Conservation (phyloP, 1,140 invertebrate species). For the Drosophila athabasca region DNA sequence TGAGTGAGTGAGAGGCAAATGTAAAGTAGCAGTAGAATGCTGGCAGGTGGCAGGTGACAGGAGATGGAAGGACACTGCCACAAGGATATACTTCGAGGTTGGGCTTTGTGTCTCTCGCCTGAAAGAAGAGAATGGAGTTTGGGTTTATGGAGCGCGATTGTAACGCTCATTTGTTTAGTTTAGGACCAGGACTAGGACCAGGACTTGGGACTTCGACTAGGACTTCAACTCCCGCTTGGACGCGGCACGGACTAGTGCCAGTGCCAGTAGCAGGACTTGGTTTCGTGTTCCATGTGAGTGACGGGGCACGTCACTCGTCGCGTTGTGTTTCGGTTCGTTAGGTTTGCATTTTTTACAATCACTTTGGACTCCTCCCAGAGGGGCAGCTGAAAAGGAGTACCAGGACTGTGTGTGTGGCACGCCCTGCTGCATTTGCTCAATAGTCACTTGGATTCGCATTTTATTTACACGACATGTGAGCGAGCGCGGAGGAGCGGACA, state of each 20-base stretch:
- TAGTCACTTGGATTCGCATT: slow-evolving; percentile 77
- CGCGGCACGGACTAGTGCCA: slow-evolving; percentile 13
- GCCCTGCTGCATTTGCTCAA: slow-evolving; percentile 62
- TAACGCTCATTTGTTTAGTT: slow-evolving; percentile 59
- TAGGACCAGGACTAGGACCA: slow-evolving; percentile 4
- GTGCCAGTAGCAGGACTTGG: slow-evolving; percentile 13
- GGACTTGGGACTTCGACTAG: slow-evolving; percentile 1
- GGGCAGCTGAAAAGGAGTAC: slow-evolving; percentile 5
- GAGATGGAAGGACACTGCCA: slow-evolving; percentile 19
- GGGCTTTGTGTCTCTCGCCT: slow-evolving; percentile 12
- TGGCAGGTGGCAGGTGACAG: slow-evolving; percentile 48
- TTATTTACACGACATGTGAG: slow-evolving; percentile 76
- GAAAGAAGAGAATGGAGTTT: slow-evolving; percentile 26
- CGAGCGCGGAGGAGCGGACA: slow-evolving; percentile 23
- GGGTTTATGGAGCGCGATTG: slow-evolving; percentile 58
- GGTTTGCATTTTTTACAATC: slow-evolving; percentile 80
- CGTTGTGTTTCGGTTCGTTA: slow-evolving; percentile 80
- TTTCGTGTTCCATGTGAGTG: slow-evolving; percentile 42
- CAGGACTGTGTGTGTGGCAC: slow-evolving; percentile 2
- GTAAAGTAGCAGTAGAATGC: slow-evolving; percentile 66
- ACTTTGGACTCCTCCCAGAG: slow-evolving; percentile 48
- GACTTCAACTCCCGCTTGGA: slow-evolving; percentile 24
- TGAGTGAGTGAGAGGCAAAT: slow-evolving; percentile 35
- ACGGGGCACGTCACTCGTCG: slow-evolving; percentile 69
- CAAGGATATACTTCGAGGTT: slow-evolving; percentile 26